Evolutionary conservation across 2,888 invertebrate species (phyloP), one percentile per base, ranked within the genome.

Genomic region (Acanthopleura granulata): DNA sequence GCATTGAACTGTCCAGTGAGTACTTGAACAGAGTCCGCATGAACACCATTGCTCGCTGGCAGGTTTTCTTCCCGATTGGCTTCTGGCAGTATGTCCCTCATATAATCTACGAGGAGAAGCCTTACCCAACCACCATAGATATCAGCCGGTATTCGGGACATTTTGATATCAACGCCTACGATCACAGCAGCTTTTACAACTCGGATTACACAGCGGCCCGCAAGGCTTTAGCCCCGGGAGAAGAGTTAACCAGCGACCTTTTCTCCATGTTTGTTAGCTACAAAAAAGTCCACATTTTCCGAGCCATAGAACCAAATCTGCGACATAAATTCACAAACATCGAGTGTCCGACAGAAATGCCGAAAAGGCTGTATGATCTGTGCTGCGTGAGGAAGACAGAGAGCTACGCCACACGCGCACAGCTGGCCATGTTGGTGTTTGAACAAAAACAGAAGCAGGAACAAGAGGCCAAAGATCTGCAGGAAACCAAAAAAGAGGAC

Each of bases 21-120:
- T 97, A 96, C 91, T 93, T 98, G 70, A 98, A 99, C 88, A 92
- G 98, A 86, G 95, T 97, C 16, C 94, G 98, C 77, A 97, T 99
- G 96, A 98, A 98, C 91, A 97, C 97, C 1, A 96, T 99, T 80
- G 91, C 92, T 81, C 94, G 95, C 81, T 94, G 94, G 91, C 98
- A 98, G 92, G 94, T 97, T 85, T 99, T 95, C 92, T 94, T 94
- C 86, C 96, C 98, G n/a, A 94, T 97, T 81, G 95, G 96, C 27
- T 99, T 97, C 91, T 93, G 94, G 85, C 95, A 96, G 87, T 97
- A 94, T 92, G 93, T 97, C 86, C 96, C 96, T 0, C 89, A 90
- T 49, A 84, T 92, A 66, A 88, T 91, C 16, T 87, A 88, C 75
- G 83, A 88, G 57, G 81, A 85, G 73, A 85, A 84, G 66, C 86